Evolutionary conservation across 92 coral and sea anemone genomes (phyloP), one percentile per base, ranked within the genome.

Genomic region (Bergia sp.): DNA sequence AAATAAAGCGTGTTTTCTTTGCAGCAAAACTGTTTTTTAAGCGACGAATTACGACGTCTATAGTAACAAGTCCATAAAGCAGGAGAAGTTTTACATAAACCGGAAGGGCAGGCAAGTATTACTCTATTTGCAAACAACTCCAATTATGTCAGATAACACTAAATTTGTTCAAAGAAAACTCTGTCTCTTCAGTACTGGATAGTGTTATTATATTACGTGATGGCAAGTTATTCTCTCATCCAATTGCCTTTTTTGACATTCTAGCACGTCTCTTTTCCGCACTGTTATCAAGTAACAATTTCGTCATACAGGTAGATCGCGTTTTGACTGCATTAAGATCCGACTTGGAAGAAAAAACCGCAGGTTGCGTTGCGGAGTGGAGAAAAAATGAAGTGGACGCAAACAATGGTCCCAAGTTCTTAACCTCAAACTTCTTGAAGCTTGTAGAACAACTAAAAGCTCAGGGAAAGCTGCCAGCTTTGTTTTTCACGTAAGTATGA

Each of bases 381-480:
- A 18, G 20, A 42, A 15, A 20, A 2, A 4, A 41, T 42, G 78
- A 5, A 10, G 5, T 83, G 4, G 87, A 83, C 44, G 78, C 87
- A 71, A 69, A 42, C 23, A 71, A 7, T 13, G 90, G 86, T 40
- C 2, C 1, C 8, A 0, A 1, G 0, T 89, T 86, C 90, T 15
- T 89, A 57, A 0, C 0, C 37, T 41, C 0, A 3, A 89, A 89
- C 9, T 92, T 89, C 44, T 75, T 85, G 23, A 89, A 89, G 67
- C 92, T 92, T 12, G 61, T 89, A 36, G 94, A 92, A 37, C 90
- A 92, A 37, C 92, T 92, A 1, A 82, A 81, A 86, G 92, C 90
- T 8, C 94, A 89, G 81, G 90, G 79, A 23, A 89, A 92, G 61
- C 88, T 92, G 23, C 94, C 94, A 7, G 92, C 94, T 64, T 23